These are phyloP conservation scores for Drosophila rhopaloa DNA, from an alignment of 1,140 invertebrate genomes.

Conservation along the genomic window DNA sequence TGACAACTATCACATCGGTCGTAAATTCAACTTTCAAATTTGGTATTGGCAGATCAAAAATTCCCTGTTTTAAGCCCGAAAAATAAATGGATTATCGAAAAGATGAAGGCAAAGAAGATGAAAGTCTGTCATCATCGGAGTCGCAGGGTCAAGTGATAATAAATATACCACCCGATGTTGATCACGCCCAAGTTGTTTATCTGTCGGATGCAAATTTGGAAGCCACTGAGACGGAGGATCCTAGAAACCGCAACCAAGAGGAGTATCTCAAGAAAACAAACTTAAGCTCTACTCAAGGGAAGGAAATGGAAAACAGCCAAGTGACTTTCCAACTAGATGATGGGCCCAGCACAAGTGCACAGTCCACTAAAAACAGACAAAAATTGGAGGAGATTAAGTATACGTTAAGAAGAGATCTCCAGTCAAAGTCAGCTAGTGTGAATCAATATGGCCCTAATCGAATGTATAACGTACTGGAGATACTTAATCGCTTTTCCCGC, in stretches of 20 bases:
- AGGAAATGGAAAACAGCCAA: not conserved
- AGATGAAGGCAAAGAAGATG: not conserved
- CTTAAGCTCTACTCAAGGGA: not conserved
- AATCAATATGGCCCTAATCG: not conserved
- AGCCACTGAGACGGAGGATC: constrained; percentile 53
- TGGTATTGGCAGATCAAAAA: constrained; percentile 4
- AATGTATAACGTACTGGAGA: constrained; percentile 40
- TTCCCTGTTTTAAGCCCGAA: constrained; percentile 18
- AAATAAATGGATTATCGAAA: constrained; percentile 14
- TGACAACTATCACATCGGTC: constrained; percentile 22
- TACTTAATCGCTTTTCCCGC: constrained; percentile 51
- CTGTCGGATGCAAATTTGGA: constrained; percentile 53
- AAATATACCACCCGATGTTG: not conserved
- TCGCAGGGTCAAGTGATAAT: constrained; percentile 1
- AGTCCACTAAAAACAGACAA: not conserved
- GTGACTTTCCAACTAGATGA: constrained; percentile 11
- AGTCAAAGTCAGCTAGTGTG: not conserved
- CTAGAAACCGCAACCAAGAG: not conserved
- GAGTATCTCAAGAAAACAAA: not conserved
- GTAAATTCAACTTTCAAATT: constrained; percentile 2
- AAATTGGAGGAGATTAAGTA: constrained; percentile 1
- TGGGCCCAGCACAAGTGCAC: constrained; percentile 10
- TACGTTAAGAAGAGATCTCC: not conserved
- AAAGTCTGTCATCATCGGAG: not conserved
- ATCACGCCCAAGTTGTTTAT: constrained; percentile 29